Percentiles rank a stretch among this genome's conserved stretches.
phyloP scores from a whole-genome alignment of 2,797 vertebrate species.

The Simalia tracyae region DNA sequence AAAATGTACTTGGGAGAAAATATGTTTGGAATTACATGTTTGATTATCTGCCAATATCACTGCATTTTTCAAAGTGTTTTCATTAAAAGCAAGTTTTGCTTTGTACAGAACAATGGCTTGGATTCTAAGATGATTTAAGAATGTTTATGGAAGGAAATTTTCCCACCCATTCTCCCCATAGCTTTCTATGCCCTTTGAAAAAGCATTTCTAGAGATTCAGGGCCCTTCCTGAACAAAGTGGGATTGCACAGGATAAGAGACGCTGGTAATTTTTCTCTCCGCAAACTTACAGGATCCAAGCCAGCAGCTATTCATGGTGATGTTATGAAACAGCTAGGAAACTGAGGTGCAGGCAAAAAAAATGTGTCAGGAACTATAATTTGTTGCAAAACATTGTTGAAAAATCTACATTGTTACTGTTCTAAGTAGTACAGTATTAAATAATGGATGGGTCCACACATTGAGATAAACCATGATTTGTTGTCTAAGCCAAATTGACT shows the following conservation, averaged over 20 bases:
- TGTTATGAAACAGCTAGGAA: background rate
- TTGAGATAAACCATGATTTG: background rate
- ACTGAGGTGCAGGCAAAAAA: background rate
- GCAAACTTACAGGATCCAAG: background rate
- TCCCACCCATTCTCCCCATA: background rate
- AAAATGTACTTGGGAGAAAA: conserved; percentile 42
- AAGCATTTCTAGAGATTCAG: background rate
- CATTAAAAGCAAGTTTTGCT: background rate
- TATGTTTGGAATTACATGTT: conserved; percentile 42
- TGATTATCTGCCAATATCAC: conserved; percentile 56
- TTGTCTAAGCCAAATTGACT: background rate
- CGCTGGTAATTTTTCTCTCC: background rate
- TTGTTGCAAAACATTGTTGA: background rate
- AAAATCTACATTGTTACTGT: background rate
- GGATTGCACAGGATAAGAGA: background rate
- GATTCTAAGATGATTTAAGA: background rate
- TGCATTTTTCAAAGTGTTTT: conserved; percentile 27
- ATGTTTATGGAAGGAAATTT: background rate
- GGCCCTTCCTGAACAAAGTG: background rate
- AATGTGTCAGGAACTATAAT: background rate
- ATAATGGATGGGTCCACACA: background rate
- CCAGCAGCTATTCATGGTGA: background rate
- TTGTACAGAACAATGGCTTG: background rate
- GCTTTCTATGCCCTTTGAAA: background rate
- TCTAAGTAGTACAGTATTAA: background rate